These are phyloP conservation scores for Saxidomus purpurata DNA, from an alignment of 1,140 invertebrate species.

Conservation along the genomic window DNA sequence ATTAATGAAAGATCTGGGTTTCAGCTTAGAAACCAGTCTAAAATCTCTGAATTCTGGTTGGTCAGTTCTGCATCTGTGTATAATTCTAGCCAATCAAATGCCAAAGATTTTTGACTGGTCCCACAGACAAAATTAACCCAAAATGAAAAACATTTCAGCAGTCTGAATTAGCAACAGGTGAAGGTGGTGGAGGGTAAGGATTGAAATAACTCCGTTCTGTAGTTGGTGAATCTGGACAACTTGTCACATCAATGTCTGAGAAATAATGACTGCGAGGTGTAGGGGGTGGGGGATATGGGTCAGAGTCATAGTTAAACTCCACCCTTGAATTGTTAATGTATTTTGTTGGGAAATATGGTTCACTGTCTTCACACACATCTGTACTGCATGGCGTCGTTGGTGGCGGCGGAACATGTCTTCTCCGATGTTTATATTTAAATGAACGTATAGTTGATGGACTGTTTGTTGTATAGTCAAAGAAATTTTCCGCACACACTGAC, in stretches of 20 bases:
- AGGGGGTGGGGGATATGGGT: conserved; percentile 93
- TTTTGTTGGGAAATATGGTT: conserved; percentile 81
- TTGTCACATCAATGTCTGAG: conserved; percentile 89
- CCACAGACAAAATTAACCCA: neutral
- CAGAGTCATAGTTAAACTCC: conserved; percentile 89
- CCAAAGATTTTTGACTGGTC: neutral
- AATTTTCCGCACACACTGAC: conserved; percentile 84
- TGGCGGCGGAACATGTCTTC: conserved; percentile 92
- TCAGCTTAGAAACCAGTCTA: neutral
- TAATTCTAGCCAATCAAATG: neutral
- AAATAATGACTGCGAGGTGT: conserved; percentile 90
- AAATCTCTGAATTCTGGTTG: neutral
- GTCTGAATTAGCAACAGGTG: conserved; percentile 88
- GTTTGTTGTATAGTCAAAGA: conserved; percentile 81
- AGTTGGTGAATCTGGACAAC: conserved; percentile 92
- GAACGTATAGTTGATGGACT: conserved; percentile 84
- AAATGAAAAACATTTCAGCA: conserved; percentile 71
- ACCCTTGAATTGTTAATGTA: conserved; percentile 80
- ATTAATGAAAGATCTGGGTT: neutral
- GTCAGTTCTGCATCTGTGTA: neutral
- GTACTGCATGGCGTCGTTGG: conserved; percentile 98
- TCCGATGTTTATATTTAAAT: conserved; percentile 89
- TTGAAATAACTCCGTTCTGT: conserved; percentile 89
- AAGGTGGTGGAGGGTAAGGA: conserved; percentile 91
- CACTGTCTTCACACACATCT: conserved; percentile 94